Evolutionary conservation across 2,797 vertebrate species (phyloP), one percentile per base, ranked within the genome.

Genomic region (Coccyzus lansbergi): DNA sequence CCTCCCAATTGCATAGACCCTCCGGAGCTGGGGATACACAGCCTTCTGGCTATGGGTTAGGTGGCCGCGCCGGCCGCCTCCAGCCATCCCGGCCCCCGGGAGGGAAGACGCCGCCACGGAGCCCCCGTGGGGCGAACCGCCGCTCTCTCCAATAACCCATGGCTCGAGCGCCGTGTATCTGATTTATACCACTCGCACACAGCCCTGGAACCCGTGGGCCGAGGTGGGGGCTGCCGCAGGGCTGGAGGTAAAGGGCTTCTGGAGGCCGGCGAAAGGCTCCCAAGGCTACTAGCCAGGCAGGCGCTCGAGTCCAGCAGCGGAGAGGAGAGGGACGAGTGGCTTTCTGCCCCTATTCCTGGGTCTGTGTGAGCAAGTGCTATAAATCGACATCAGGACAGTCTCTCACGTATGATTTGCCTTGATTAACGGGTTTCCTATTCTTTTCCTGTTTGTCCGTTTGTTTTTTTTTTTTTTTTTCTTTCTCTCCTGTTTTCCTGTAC

Each of bases 391-490:
- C 97, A 97, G 94, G 97, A 97, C 93, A 96, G 97, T 96, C 95
- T 97, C 96, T 94, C 94, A 34, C 91, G 96, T 98, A 97, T 95
- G 96, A 98, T 97, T 95, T 98, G 98, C 98, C 98, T 98, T 97
- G 97, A 99, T 98, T 99, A 99, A 99, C 97, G 94, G 97, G 97
- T 98, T 97, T 98, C 97, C 98, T 98, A 71, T 98, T 98, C 97
- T 98, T 98, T 97, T 97, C 98, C 98, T 98, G 98, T 98, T 97
- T 98, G 98, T 98, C 97, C 96, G 98, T 97, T 97, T 95, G 97
- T 97, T 97, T 97, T n/a, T n/a, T n/a, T n/a, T n/a, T n/a, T n/a
- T 97, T 97, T 97, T 46, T 97, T 97, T 97, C 46, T 96, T 97
- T 97, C 95, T 98, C 97, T 98, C 94, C 95, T 95, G 93, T 97